Percentiles rank a stretch among this genome's conserved stretches.
phyloP scores from a whole-genome alignment of 1,140 invertebrate species.

The Conopomorpha cramerella region DNA sequence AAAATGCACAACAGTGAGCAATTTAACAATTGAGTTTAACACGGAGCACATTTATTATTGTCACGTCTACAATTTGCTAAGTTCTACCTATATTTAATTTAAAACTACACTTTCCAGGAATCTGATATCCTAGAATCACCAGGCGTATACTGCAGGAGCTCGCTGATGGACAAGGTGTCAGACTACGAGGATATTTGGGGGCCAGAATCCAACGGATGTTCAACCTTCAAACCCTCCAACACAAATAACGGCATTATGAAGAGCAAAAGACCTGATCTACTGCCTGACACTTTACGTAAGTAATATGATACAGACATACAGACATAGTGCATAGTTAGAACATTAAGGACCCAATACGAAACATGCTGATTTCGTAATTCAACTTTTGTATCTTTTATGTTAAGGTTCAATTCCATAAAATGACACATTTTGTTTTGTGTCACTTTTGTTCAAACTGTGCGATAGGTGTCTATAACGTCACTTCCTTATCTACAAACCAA shows the following conservation, averaged over 20 bases:
- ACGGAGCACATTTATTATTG: too few relatives aligned
- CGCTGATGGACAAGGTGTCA: constrained; percentile 87
- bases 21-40: background rate
- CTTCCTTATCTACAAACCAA: too few relatives aligned
- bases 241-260: constrained; percentile 54
- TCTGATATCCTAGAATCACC: constrained; percentile 84
- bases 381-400: too few relatives aligned
- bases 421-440: too few relatives aligned
- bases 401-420: too few relatives aligned
- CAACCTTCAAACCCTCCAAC: constrained; percentile 61
- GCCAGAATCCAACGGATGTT: constrained; percentile 67
- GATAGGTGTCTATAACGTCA: too few relatives aligned
- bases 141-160: constrained; percentile 82
- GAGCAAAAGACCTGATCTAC: constrained; percentile 66
- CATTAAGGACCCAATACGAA: too few relatives aligned
- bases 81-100: constrained; percentile 6
- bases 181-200: constrained; percentile 96
- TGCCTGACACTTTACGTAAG: constrained; percentile 70
- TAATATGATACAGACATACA: too few relatives aligned
- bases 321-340: too few relatives aligned
- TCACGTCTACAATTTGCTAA: constrained; percentile 5
- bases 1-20: background rate
- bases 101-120: constrained; percentile 64
- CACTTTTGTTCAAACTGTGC: too few relatives aligned
- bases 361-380: too few relatives aligned